Evolutionary conservation across 1,140 invertebrate genomes (phyloP).

Genomic region (Micrasema longulum): DNA sequence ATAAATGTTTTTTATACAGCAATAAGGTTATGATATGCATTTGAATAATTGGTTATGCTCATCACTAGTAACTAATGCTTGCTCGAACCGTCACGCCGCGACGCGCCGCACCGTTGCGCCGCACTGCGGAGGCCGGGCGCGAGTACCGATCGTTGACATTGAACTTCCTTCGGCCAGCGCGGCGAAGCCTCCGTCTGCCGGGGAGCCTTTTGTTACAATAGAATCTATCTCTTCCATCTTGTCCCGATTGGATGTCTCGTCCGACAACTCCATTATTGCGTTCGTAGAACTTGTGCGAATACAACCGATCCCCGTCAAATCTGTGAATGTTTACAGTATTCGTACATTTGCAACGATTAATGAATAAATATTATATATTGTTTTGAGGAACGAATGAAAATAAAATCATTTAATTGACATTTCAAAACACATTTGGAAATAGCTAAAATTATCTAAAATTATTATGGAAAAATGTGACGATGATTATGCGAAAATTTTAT

Average conservation of each 20-base stretch:
- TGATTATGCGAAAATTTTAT: neutral
- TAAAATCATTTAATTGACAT: neutral
- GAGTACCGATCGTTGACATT: slow-evolving; percentile 34
- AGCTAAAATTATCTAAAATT: neutral
- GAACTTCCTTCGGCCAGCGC: slow-evolving; percentile 17
- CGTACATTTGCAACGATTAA: neutral
- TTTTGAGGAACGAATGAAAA: neutral
- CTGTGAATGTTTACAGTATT: neutral
- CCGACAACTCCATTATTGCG: slow-evolving; percentile 25
- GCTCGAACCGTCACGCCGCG: too few relatives aligned
- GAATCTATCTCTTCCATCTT: slow-evolving; percentile 22
- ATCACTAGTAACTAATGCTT: too few relatives aligned
- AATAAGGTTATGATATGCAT: too few relatives aligned
- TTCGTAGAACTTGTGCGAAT: slow-evolving; percentile 1
- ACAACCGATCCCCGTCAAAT: neutral
- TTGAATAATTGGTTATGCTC: too few relatives aligned
- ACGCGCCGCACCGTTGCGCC: too few relatives aligned
- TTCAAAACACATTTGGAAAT: neutral
- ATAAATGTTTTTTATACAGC: too few relatives aligned
- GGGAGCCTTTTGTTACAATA: slow-evolving; percentile 30
- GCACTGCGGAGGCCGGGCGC: neutral
- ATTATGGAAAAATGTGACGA: neutral
- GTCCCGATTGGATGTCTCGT: slow-evolving; percentile 4
- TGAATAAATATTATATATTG: neutral
- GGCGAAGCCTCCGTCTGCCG: neutral